A percentile compares a stretch with the other conserved stretches of the same genome.
Evolutionary conservation across 2,888 invertebrate species (phyloP).

Genomic region (Copidosoma aretas): DNA sequence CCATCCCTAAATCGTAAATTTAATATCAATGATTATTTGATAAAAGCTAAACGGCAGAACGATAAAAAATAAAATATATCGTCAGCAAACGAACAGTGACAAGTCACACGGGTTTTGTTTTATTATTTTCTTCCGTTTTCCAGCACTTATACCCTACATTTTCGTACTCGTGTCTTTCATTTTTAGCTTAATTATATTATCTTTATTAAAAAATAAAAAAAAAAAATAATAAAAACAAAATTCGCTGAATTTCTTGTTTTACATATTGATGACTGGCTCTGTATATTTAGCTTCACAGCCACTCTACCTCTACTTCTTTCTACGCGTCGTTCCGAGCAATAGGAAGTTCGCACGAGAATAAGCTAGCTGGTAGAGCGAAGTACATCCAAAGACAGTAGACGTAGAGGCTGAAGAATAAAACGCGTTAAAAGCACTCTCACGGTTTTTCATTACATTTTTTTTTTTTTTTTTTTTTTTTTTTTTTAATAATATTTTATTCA

Average conservation of each 20-base stretch:
- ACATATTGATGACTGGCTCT: slow-evolving; percentile 22
- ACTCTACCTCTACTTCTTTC: slow-evolving; percentile 6
- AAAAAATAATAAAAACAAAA: not conserved
- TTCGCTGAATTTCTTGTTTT: slow-evolving; percentile 24
- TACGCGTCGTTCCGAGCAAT: slow-evolving; percentile 13
- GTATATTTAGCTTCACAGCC: slow-evolving; percentile 19
- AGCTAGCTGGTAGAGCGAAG: slow-evolving; percentile 15
- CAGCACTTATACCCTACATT: not conserved
- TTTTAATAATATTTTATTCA: slow-evolving; percentile 11
- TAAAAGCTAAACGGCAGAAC: slow-evolving; percentile 45
- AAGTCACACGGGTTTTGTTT: slow-evolving; percentile 34
- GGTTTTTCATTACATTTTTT: slow-evolving; percentile 3
- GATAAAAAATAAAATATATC: slow-evolving; percentile 48
- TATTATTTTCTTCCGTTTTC: slow-evolving; percentile 9
- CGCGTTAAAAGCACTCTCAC: slow-evolving; percentile 42
- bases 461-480: not conserved
- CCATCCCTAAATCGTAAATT: slow-evolving; percentile 37
- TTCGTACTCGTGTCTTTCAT: not conserved
- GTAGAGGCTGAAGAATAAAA: slow-evolving; percentile 41
- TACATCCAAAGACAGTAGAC: slow-evolving; percentile 34
- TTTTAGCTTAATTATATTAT: not conserved
- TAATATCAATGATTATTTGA: slow-evolving; percentile 41
- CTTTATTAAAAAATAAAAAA: not conserved
- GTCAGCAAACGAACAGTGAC: slow-evolving; percentile 44
- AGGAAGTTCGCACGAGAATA: slow-evolving; percentile 20